These are phyloP conservation scores for Catharus bicknelli DNA, from an alignment of 2,113 vertebrate genomes.

Conservation along the genomic window DNA sequence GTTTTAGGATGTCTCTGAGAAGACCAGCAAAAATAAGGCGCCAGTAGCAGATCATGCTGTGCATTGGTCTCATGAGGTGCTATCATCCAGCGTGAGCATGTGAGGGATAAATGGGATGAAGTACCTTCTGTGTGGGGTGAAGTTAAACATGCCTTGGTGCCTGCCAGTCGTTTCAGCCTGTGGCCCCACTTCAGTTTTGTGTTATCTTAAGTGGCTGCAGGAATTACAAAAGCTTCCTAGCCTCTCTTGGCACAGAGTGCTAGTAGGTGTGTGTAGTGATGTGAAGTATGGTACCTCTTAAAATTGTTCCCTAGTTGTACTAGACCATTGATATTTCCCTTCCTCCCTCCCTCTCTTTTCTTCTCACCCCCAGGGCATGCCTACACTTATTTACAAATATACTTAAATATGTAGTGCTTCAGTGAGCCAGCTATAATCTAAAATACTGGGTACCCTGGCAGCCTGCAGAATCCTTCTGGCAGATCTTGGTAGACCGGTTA, in stretches of 20 bases:
- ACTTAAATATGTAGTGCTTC: not conserved
- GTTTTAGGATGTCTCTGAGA: not conserved
- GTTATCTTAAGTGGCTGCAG: not conserved
- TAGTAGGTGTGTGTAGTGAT: not conserved
- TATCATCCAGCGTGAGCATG: accelerated
- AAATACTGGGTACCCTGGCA: not conserved
- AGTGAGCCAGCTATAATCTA: not conserved
- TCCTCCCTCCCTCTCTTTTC: not conserved
- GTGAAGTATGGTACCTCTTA: not conserved
- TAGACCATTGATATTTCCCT: not conserved
- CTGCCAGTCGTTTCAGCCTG: not conserved
- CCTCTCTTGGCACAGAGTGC: not conserved
- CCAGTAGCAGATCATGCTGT: not conserved
- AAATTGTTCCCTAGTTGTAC: not conserved
- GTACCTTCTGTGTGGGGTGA: not conserved
- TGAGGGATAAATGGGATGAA: not conserved
- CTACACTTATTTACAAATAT: not conserved
- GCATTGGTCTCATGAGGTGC: accelerated
- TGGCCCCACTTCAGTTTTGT: not conserved
- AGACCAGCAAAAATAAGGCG: not conserved
- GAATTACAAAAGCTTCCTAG: not conserved
- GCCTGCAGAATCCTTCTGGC: not conserved
- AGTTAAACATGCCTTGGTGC: not conserved
- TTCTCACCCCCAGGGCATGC: not conserved
- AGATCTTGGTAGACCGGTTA: not conserved